Evolutionary conservation across 2,113 vertebrate species (phyloP), one percentile per base, ranked within the genome.

Genomic region (Sprattus sprattus): DNA sequence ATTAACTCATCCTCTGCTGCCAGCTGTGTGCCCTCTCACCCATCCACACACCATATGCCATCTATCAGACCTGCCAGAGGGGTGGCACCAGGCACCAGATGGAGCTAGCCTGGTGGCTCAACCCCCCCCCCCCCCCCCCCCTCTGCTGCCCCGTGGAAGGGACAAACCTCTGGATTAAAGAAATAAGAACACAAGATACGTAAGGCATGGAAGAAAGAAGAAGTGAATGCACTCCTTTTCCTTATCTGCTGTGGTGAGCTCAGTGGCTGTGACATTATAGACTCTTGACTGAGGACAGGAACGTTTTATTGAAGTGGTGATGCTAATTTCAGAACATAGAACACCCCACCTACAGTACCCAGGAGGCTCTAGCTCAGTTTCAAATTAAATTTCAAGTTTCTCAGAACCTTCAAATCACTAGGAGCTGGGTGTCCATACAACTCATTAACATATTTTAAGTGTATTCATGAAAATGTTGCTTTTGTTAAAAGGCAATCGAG

Each of bases 21-120:
- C 91, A 93, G 92, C 91, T 87, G 90, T 89, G 88, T 88, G 81
- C 86, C 85, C 83, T 83, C 88, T 47, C 83, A 54, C 13, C 85
- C 87, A 86, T 83, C 75, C 84, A 75, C 90, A 85, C 86, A 87
- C 88, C 89, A 92, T 92, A 93, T 93, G 93, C 16, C 85, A 64
- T 84, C 50, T 47, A 86, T 90, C 90, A 89, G 20, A 22, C 22
- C 54, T 60, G 20, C 54, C 54, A 60, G 18, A 60, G 54, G 54
- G 54, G 18, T 60, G 54, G 54, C 20, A 60, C 54, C 54, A 60
- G 54, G 54, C 20, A 60, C 54, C 54, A 60, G 54, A 60, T 60
- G 54, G 4, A 20, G 54, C 54, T 7, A 22, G 54, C 54, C 5
- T 52, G 50, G 50, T 52, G 50, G 8, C 50, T 60, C 54, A 60